Conservation (phyloP, 2,113 vertebrate genomes). For the Crotalus horridus region DNA sequence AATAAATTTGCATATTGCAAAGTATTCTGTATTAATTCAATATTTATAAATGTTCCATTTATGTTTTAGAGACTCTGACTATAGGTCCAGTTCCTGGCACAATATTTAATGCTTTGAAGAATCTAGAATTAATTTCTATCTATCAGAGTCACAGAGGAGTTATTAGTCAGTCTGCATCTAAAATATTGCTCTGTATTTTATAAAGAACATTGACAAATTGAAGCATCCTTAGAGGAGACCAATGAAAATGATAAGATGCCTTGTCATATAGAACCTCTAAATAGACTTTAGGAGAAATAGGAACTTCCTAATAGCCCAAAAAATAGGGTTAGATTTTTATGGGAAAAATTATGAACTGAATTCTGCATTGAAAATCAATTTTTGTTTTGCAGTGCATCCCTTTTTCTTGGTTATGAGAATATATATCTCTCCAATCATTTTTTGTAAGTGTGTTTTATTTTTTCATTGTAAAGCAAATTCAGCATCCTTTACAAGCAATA, state of each 20-base stretch:
- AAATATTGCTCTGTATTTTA: background rate
- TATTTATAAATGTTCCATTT: background rate
- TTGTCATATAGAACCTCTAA: background rate
- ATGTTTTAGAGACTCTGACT: background rate
- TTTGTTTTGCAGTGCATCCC: background rate
- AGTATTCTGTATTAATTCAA: background rate
- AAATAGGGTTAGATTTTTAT: background rate
- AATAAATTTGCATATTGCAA: background rate
- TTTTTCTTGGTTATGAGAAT: background rate
- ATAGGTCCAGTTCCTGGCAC: background rate
- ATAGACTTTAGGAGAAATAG: background rate
- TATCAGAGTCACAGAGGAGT: background rate
- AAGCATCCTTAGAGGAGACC: background rate
- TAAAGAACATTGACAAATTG: background rate
- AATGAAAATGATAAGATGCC: background rate
- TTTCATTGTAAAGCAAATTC: background rate
- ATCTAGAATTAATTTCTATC: background rate
- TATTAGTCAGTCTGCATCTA: background rate
- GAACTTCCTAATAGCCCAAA: background rate
- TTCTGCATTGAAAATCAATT: background rate
- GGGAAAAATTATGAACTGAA: background rate
- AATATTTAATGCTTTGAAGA: background rate
- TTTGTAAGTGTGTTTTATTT: background rate
- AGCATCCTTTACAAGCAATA: background rate
- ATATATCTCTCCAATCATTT: background rate